phyloP scores from a whole-genome alignment of 2,113 vertebrate genomes.

The Brachypteracias leptosomus region DNA sequence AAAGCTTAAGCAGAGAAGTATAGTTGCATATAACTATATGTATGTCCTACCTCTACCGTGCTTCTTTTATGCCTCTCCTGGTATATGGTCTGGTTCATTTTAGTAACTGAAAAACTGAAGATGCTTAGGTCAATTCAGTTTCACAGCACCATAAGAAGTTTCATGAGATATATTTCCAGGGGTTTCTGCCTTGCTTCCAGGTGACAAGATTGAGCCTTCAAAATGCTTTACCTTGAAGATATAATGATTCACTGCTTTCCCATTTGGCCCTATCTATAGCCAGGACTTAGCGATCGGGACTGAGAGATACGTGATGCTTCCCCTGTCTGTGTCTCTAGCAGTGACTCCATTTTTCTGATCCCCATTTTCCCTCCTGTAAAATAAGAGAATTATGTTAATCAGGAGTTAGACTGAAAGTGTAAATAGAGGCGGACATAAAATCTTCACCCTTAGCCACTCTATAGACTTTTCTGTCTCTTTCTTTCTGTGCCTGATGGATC shows the following conservation, averaged over 20 bases:
- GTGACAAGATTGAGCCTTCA: constrained; percentile 3
- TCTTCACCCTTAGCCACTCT: neutral
- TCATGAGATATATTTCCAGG: neutral
- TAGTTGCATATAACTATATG: neutral
- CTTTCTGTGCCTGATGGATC: neutral
- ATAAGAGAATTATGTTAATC: neutral
- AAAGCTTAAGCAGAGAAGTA: neutral
- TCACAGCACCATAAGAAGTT: neutral
- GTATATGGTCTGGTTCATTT: neutral
- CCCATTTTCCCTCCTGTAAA: neutral
- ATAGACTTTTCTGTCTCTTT: neutral
- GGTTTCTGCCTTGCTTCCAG: neutral
- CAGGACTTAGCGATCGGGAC: neutral
- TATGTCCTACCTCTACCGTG: neutral
- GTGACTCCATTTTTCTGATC: neutral
- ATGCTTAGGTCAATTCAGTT: neutral
- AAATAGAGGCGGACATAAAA: neutral
- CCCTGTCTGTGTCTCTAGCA: neutral
- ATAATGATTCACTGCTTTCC: neutral
- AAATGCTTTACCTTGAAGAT: constrained; percentile 24
- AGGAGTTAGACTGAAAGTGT: neutral
- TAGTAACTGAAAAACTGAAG: neutral
- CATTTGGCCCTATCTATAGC: neutral
- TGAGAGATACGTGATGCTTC: neutral
- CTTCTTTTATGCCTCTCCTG: neutral